Base-by-base conservation (phyloP, 2,888 invertebrate genomes). In the Drosophila dives region DNA sequence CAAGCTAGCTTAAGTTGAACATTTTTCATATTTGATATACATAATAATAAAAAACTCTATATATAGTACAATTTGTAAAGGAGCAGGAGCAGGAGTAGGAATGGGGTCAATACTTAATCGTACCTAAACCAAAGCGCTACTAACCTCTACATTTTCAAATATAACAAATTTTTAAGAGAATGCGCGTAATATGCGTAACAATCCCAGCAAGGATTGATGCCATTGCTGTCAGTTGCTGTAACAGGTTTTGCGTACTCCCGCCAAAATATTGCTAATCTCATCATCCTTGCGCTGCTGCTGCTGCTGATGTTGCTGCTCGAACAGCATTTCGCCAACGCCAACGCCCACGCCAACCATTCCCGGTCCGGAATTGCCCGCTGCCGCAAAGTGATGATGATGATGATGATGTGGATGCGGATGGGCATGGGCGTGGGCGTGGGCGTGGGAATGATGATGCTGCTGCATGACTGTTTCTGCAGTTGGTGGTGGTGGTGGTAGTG, bases 221-320 rank as follows among this genome's bases (percentile, higher is more conserved):
- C 45, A 45, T 23, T 49, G 42, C 34, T 40, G 38, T 94, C 93
- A 95, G 92, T 95, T 97, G 94, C 97, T 97, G 93, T 97, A 97
- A 92, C 97, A 97, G 48, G 97, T 97, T 93, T 97, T 97, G 79
- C 97, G 94, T 55, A 97, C 97, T 75, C 97, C 97, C 6, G 97
- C 97, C 75, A 97, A 94, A 89, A 97, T 97, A 85, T 97, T 97
- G 94, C 97, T 97, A 93, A 97, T 97, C 91, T 97, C 97, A 77
- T 97, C 97, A 78, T 97, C 97, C 61, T 95, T 95, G 82, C 96
- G 95, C n/a, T 81, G 89, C 60, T 77, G 83, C 51, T 93, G 94
- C 54, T 94, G 80, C 12, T 68, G 95, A 10, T 83, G 86, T 26
- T 87, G 83, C 32, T 93, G 94, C 56, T 95, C 95, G 36, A 92